Evolutionary conservation across 1,140 invertebrate species (phyloP), one percentile per base, ranked within the genome.

Genomic region (Sminthurinus signatus): DNA sequence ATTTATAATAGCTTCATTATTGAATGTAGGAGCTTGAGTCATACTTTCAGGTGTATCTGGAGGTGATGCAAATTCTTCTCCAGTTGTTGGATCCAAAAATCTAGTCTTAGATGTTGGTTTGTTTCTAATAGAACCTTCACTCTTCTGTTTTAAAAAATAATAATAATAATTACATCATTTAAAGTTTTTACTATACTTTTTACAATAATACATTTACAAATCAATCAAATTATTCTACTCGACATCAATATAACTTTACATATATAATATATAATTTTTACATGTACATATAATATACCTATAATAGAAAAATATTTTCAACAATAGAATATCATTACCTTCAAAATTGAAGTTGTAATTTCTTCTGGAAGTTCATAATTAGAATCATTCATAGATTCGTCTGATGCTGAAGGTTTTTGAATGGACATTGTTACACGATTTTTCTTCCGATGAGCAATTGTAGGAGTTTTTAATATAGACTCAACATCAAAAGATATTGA

Each of bases 401-500:
- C 46, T 10, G 14, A 15, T 23, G 5, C 27, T 52, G 10, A 14
- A 14, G 14, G 14, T 29, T 23, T 15, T n/a, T 46, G 44, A 15
- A 36, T n/a, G 32, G 5, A 36, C 32, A n/a, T 36, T 36, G 32
- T 5, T 36, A 36, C 32, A 15, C 32, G 32, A 14, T 25, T 14
- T 28, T 5, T 19, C 27, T 52, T 52, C 25, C 50, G 21, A n/a
- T 52, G 50, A 23, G 25, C 50, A 19, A 52, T 25, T 15, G 23
- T 29, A 2, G 50, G 50, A 15, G 50, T 52, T 52, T 28, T 52
- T n/a, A 52, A 25, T 29, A 52, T n/a, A 28, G 50, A 52, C 8
- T 52, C 23, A 28, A 52, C 50, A 52, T 52, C 27, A 28, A 52
- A 4, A 19, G 12, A 15, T 10, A 52, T 52, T 52, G 28, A 27